Evolutionary conservation across 2,797 vertebrate genomes (phyloP), one percentile per base, ranked within the genome.

Genomic region (Hapalemur alaotrensis): DNA sequence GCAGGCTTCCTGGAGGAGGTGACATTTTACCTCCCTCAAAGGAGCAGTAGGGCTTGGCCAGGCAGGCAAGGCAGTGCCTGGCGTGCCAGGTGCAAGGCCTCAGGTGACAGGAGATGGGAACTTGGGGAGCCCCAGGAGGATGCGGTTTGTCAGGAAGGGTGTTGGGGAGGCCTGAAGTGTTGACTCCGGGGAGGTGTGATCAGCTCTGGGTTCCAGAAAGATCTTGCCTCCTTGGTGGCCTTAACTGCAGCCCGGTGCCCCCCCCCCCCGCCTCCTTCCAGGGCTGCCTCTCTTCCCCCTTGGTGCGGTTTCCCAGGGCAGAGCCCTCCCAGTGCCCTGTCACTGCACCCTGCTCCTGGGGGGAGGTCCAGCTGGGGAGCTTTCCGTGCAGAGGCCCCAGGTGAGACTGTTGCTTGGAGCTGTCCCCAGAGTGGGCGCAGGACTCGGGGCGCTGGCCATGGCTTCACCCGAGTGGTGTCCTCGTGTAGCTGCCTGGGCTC

Each of bases 371-470:
- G 41, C 4, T 0, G 7, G 72, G 83, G 23, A 28, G 43, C 41
- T 54, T 91, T 76, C 81, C 50, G 0, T 41, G 35, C 17, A 1
- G 48, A 85, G 76, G 92, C 54, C 96, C 70, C 75, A 41, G 50
- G 67, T 7, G 93, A 91, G 67, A 59, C 92, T 91, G 82, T 95
- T 70, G 84, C 90, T 41, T 83, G 59, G 95, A 72, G 13, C 23
- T 13, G 32, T 80, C 46, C 84, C 93, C 22, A 17, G 75, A 54
- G 63, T 7, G 23, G n/a, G 20, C 2, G 14, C 30, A 1, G 50
- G 72, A 78, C 0, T 1, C 7, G 7, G 50, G 69, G 14, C 25
- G 30, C 52, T 43, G 20, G 28, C 38, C 35, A 38, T 5, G 14
- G 20, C 69, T 73, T 43, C 32, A 32, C 35, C 72, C 7, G 7